Base-by-base conservation (phyloP, 2,113 vertebrate genomes). In the Archocentrus centrarchus region DNA sequence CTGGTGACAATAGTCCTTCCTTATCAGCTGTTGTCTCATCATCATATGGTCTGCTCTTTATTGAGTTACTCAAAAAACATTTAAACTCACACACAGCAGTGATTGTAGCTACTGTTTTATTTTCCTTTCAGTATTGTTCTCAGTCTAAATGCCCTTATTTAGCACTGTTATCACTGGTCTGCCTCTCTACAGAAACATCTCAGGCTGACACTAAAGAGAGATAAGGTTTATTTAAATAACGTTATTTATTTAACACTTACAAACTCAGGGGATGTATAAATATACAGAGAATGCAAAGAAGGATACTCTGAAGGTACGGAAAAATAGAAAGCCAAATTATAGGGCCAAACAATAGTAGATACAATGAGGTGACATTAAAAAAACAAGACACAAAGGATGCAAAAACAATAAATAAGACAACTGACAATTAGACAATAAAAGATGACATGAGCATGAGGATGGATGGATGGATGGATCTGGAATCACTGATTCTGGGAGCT, bases 1-100 rank as follows among this genome's bases (percentile, higher is more conserved):
- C 47, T 61, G 41, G 63, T 77, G 63, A 89, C 83, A 90, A 73
- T 61, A 58, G 73, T 79, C 30, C 7, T 75, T 86, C 24, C n/a
- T 75, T 11, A 85, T 88, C 47, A 89, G 79, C 84, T 84, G 80
- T 30, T 55, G n/a, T 30, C 77, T 76, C 68, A 17, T 80, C 59
- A 80, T 87, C 50, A 73, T 37, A 13, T 6, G 4, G n/a, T 59
- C 75, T n/a, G 20, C 15, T 62, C 66, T 80, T 60, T 58, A 76
- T 27, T 85, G 63, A 55, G 20, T 59, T 27, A 59, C 35, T 77
- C 14, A 39, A 32, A 70, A 60, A 60, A 60, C 66, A 59, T 59
- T 27, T 58, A 13, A 60, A 50, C 18, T n/a, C 18, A 58, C 7
- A 53, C 55, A 22, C 1, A 1, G 20, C 18, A 58, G 55, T 18